Evolutionary conservation across 2,113 vertebrate species (phyloP).

Genomic region (Erythrocercus mccallii): DNA sequence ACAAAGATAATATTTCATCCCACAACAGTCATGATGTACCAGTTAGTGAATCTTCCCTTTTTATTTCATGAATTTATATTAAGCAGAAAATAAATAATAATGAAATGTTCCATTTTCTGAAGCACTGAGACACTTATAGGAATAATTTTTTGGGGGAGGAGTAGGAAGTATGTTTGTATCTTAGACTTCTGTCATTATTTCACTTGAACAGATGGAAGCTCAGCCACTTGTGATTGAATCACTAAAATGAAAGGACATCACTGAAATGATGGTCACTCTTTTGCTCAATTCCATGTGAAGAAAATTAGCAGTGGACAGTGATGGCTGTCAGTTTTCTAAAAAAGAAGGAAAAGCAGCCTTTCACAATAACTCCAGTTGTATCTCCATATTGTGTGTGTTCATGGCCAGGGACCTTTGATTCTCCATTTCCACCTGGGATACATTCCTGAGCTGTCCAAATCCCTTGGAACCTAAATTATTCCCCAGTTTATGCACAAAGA

Average conservation of each 20-base stretch:
- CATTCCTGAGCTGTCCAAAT: not conserved
- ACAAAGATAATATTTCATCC: not conserved
- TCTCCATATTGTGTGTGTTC: rapidly evolving
- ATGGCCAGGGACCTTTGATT: not conserved
- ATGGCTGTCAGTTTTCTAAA: not conserved
- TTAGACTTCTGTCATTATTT: not conserved
- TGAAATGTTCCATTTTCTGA: not conserved
- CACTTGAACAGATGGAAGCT: constrained; percentile 12
- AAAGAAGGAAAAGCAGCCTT: not conserved
- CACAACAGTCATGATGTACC: not conserved
- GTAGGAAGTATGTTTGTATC: not conserved
- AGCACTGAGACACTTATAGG: not conserved
- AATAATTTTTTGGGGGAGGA: not conserved
- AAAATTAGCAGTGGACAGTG: not conserved
- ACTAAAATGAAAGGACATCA: not conserved
- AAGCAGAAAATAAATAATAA: constrained; percentile 3
- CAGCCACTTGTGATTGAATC: constrained; percentile 12
- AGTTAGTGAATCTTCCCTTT: not conserved
- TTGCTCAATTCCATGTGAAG: not conserved
- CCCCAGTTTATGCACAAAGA: rapidly evolving
- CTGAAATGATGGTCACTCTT: not conserved
- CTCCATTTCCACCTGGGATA: not conserved
- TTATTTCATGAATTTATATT: not conserved
- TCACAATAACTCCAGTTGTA: not conserved
- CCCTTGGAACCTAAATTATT: not conserved